phyloP scores from a whole-genome alignment of 2,888 invertebrate genomes.

The Cheilosia scutellata region DNA sequence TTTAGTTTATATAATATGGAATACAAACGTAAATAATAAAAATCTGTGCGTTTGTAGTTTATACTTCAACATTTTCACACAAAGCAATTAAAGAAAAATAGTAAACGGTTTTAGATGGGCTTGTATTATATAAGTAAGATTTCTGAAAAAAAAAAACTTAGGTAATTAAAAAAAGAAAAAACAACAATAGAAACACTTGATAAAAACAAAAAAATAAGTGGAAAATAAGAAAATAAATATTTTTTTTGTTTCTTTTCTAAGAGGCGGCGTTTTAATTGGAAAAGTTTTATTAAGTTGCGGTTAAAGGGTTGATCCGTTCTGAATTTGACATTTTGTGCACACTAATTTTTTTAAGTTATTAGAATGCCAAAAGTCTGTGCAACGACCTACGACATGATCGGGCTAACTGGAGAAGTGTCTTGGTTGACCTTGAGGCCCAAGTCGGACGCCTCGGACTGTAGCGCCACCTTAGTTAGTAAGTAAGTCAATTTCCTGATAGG shows the following conservation, averaged over 20 bases:
- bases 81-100: slow-evolving; percentile 38
- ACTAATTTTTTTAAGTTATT: too few species aligned
- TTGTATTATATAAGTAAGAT: slow-evolving; percentile 61
- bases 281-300: not conserved
- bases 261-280: slow-evolving; percentile 6
- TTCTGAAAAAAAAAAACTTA: slow-evolving; percentile 12
- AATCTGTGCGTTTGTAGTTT: slow-evolving; percentile 5
- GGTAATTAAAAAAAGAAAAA: slow-evolving; percentile 1
- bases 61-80: slow-evolving; percentile 48
- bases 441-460: too few species aligned
- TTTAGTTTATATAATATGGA: slow-evolving; percentile 41
- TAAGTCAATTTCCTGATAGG: too few species aligned
- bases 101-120: slow-evolving; percentile 57
- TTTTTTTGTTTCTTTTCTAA: slow-evolving; percentile 69
- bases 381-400: too few species aligned
- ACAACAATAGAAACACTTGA: slow-evolving; percentile 30
- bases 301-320: too few species aligned
- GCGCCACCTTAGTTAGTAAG: too few species aligned
- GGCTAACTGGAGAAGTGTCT: too few species aligned
- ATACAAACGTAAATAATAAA: slow-evolving; percentile 18
- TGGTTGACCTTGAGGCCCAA: too few species aligned
- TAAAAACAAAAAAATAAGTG: slow-evolving; percentile 37
- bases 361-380: too few species aligned
- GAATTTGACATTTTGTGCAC: too few species aligned
- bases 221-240: slow-evolving; percentile 54